phyloP scores from a whole-genome alignment of 2,888 invertebrate genomes.

The Odontocerum albicorne region DNA sequence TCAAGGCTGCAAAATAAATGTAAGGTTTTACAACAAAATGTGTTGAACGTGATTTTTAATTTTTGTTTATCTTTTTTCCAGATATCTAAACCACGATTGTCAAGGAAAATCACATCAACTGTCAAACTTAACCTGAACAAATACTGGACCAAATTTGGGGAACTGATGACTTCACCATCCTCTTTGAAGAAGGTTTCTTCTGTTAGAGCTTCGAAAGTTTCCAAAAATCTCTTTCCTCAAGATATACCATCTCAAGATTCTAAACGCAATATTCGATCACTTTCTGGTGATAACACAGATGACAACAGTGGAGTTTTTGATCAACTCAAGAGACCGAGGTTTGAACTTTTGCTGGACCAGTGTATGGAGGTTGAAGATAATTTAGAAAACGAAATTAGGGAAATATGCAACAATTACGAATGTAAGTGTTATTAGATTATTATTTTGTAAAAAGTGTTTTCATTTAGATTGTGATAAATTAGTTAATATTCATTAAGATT shows the following conservation, averaged over 20 bases:
- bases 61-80: constrained; percentile 46
- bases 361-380: constrained; percentile 57
- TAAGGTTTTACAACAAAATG: too few species aligned
- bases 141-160: constrained; percentile 66
- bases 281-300: not conserved
- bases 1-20: not conserved
- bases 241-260: not conserved
- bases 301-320: constrained; percentile 40
- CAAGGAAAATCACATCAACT: constrained; percentile 58
- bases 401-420: constrained; percentile 43
- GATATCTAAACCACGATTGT: constrained; percentile 60
- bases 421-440: constrained; percentile 13
- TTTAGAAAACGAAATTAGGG: constrained; percentile 59
- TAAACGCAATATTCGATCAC: not conserved
- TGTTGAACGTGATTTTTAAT: too few species aligned
- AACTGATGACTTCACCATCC: constrained; percentile 54
- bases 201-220: not conserved
- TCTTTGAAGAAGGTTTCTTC: constrained; percentile 44
- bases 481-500: too few species aligned
- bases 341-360: constrained; percentile 47
- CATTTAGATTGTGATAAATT: not conserved
- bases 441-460: not conserved
- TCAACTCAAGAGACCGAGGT: constrained; percentile 49
- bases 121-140: constrained; percentile 65
- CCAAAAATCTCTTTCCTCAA: constrained; percentile 1